A percentile compares a stretch with the other conserved stretches of the same genome.
Conservation (phyloP, 2,113 vertebrate species). For the Agelaius tricolor region DNA sequence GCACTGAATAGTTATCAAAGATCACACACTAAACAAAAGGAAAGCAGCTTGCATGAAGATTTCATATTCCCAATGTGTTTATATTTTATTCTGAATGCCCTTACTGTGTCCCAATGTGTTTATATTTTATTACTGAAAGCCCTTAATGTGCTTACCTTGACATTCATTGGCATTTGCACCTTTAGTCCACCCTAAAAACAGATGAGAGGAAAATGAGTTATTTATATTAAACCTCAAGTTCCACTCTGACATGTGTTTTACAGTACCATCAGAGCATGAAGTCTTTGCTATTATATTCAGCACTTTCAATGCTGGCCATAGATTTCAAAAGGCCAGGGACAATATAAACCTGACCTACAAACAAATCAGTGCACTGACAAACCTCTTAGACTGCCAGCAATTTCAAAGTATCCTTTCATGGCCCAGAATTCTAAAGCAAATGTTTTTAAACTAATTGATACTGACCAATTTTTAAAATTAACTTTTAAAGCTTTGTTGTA, state of each 20-base stretch:
- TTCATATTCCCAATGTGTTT: not conserved
- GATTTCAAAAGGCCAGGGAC: not conserved
- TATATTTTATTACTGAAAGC: not conserved
- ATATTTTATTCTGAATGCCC: not conserved
- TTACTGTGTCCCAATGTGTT: not conserved
- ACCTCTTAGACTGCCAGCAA: not conserved
- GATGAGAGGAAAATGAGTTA: not conserved
- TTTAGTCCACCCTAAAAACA: constrained; percentile 79
- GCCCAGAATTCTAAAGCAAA: not conserved
- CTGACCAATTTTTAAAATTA: not conserved
- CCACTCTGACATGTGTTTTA: not conserved
- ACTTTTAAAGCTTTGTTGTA: not conserved
- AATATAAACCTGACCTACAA: not conserved
- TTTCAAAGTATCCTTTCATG: not conserved
- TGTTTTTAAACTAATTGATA: not conserved
- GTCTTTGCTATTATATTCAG: not conserved
- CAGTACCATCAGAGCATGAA: not conserved
- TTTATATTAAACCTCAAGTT: not conserved
- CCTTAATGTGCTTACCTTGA: constrained; percentile 74
- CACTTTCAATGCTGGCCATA: not conserved
- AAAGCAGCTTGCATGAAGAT: not conserved
- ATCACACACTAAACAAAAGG: not conserved
- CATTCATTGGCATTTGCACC: constrained; percentile 81
- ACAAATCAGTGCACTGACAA: not conserved
- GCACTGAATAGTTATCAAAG: not conserved